A percentile compares a stretch with the other conserved stretches of the same genome.
Evolutionary conservation across 2,888 invertebrate genomes (phyloP).

Genomic region (Agrypnus murinus): DNA sequence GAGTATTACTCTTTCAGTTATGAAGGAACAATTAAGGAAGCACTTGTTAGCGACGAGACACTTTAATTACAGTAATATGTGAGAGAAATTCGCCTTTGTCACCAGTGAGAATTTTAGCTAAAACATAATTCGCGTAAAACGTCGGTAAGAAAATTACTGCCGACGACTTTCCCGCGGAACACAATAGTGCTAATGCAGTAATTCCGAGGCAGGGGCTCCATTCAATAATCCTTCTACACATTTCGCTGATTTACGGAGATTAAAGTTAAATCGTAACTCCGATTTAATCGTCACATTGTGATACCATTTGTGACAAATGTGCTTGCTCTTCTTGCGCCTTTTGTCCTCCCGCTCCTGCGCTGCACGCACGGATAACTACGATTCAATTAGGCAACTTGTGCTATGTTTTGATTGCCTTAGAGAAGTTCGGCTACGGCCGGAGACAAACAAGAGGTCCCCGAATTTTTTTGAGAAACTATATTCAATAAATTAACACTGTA

Average conservation of each 20-base stretch:
- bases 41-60: background rate
- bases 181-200: slow-evolving; percentile 50
- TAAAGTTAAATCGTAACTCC: slow-evolving; percentile 54
- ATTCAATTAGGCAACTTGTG: slow-evolving; percentile 54
- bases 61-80: slow-evolving; percentile 4
- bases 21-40: slow-evolving; percentile 1
- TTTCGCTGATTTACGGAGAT: slow-evolving; percentile 53
- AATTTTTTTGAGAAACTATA: too few relatives aligned
- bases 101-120: slow-evolving; percentile 17
- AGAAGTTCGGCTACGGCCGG: slow-evolving; percentile 27
- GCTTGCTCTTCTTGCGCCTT: slow-evolving; percentile 44
- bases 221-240: slow-evolving; percentile 55
- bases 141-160: slow-evolving; percentile 43
- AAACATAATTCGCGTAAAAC: slow-evolving; percentile 40
- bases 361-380: slow-evolving; percentile 51
- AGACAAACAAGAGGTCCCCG: slow-evolving; percentile 34
- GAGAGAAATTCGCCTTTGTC: slow-evolving; percentile 13
- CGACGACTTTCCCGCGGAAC: slow-evolving; percentile 32
- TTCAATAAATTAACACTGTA: too few relatives aligned
- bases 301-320: slow-evolving; percentile 53
- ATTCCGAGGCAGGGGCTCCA: slow-evolving; percentile 45
- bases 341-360: slow-evolving; percentile 18
- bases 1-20: too few relatives aligned
- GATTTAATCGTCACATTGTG: slow-evolving; percentile 56
- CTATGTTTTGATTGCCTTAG: slow-evolving; percentile 41